Evolutionary conservation across 2,888 invertebrate genomes (phyloP).

Genomic region (Cordilura impudica): DNA sequence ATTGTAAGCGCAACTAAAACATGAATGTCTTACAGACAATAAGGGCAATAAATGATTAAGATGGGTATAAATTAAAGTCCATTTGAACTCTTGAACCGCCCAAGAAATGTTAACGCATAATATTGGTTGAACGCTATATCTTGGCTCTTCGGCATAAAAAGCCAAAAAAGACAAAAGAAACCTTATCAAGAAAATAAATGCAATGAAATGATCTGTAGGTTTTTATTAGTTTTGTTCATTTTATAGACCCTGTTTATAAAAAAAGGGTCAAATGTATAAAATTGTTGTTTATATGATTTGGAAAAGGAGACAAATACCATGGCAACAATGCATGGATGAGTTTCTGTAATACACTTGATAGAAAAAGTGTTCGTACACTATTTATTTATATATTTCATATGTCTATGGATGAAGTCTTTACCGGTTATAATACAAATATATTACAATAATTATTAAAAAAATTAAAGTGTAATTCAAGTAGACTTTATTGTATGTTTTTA

Average conservation of each 20-base stretch:
- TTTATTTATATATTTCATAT: too few relatives aligned
- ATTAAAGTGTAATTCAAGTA: too few relatives aligned
- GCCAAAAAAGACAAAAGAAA: background rate
- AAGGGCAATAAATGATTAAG: constrained; percentile 61
- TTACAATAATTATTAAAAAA: too few relatives aligned
- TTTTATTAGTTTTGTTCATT: constrained; percentile 15
- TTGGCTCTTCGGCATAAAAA: background rate
- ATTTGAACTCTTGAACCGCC: constrained; percentile 62
- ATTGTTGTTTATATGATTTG: constrained; percentile 45
- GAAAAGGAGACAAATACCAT: constrained; percentile 51
- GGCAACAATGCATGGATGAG: constrained; percentile 26
- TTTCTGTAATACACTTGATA: too few relatives aligned
- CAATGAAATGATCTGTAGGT: constrained; percentile 36
- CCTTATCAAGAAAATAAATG: constrained; percentile 12
- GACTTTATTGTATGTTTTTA: too few relatives aligned
- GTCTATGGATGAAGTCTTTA: too few relatives aligned
- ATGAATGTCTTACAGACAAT: constrained; percentile 55
- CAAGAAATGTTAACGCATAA: constrained; percentile 62
- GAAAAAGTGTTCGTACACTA: too few relatives aligned
- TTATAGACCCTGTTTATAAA: constrained; percentile 21
- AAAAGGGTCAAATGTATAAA: constrained; percentile 62
- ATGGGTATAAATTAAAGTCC: constrained; percentile 61
- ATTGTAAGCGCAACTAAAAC: constrained; percentile 30
- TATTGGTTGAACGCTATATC: constrained; percentile 37
- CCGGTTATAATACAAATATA: too few relatives aligned